Conservation (phyloP, 2,113 vertebrate genomes). For the Montifringilla adamsi region DNA sequence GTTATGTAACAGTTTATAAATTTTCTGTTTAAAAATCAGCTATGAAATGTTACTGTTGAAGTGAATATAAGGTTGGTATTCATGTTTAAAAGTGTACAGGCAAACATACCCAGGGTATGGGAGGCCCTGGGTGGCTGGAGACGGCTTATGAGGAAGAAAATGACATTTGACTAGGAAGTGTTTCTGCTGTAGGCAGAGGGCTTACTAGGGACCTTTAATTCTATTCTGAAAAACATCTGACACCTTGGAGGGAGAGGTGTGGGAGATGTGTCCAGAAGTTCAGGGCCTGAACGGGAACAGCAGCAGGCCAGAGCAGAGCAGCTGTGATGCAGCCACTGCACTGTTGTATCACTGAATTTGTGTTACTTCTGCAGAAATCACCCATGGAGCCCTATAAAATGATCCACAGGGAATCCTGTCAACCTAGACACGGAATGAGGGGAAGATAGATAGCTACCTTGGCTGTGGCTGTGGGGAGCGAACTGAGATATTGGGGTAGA, state of each 20-base stretch:
- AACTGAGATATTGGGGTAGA: neutral
- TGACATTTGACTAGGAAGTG: neutral
- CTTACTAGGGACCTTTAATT: neutral
- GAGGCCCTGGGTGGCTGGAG: neutral
- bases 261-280: neutral
- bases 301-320: neutral
- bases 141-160: neutral
- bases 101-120: neutral
- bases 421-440: neutral
- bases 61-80: slow-evolving; percentile 6
- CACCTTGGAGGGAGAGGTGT: neutral
- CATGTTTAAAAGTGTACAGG: neutral
- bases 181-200: neutral
- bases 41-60: neutral
- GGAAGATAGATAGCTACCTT: neutral
- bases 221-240: neutral
- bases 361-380: neutral
- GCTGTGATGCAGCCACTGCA: accelerated
- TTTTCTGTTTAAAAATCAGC: slow-evolving; percentile 29
- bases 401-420: neutral
- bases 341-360: neutral
- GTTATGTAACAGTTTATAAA: slow-evolving; percentile 9
- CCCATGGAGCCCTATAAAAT: neutral
- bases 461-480: neutral
- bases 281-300: neutral